phyloP scores from a whole-genome alignment of 1,140 invertebrate genomes.

The Ptiloglossa arizonensis region DNA sequence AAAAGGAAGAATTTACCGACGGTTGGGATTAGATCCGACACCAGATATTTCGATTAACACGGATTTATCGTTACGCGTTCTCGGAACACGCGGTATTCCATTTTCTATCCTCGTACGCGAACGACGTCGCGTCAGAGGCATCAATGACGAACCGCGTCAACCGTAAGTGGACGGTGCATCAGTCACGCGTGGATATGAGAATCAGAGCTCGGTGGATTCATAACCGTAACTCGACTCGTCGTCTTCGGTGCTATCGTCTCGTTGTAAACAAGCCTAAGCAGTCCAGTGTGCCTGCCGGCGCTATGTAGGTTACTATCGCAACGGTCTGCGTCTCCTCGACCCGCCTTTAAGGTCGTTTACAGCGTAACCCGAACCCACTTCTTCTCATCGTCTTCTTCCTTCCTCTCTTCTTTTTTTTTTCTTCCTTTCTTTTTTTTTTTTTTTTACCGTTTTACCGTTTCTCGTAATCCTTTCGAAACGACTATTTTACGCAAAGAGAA shows the following conservation, averaged over 20 bases:
- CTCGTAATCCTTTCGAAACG: conserved; percentile 34
- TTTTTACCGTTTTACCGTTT: conserved; percentile 35
- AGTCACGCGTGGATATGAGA: conserved; percentile 43
- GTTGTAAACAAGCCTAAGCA: conserved; percentile 66
- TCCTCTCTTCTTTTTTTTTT: conserved; percentile 10
- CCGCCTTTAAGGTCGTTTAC: conserved; percentile 71
- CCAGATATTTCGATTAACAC: no score
- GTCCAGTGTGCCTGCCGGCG: conserved; percentile 52
- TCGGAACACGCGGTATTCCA: neutral
- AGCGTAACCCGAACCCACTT: conserved; percentile 70
- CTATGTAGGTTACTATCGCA: conserved; percentile 74
- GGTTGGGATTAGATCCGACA: no score
- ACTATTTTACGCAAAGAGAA: neutral
- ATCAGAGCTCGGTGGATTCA: conserved; percentile 62
- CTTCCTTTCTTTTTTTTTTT: conserved; percentile 20
- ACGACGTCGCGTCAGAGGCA: neutral
- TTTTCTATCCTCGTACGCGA: neutral
- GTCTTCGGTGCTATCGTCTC: conserved; percentile 42
- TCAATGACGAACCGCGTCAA: neutral
- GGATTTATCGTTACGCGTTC: no score
- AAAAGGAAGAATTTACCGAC: no score
- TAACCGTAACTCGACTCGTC: conserved; percentile 64
- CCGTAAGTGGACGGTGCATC: conserved; percentile 4
- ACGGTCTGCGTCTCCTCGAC: conserved; percentile 66
- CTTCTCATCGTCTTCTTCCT: conserved; percentile 36